Conservation (phyloP, 1,140 invertebrate species). For the Zaprionus lachaisei region DNA sequence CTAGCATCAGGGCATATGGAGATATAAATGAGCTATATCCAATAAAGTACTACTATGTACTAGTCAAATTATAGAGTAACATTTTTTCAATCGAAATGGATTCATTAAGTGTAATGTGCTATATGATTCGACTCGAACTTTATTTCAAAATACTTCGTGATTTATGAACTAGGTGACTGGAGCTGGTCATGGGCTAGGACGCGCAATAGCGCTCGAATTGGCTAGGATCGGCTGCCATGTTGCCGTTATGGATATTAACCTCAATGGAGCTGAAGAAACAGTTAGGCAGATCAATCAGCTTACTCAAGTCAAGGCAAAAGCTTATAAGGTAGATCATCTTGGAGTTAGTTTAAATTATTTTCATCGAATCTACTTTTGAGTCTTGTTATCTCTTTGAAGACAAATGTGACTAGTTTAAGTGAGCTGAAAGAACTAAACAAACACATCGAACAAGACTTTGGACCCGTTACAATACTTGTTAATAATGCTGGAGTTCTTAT, state of each 20-base stretch:
- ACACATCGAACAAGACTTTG: slow-evolving; percentile 52
- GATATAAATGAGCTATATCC: no score
- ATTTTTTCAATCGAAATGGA: no score
- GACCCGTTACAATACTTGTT: slow-evolving; percentile 64
- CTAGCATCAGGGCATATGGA: no score
- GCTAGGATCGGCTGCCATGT: slow-evolving; percentile 59
- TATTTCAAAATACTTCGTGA: not conserved
- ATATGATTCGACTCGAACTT: not conserved
- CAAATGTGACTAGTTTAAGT: slow-evolving; percentile 41
- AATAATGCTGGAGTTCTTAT: slow-evolving; percentile 72
- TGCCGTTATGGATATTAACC: slow-evolving; percentile 57
- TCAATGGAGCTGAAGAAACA: slow-evolving; percentile 54
- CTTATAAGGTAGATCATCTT: slow-evolving; percentile 48
- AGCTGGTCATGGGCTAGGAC: slow-evolving; percentile 59
- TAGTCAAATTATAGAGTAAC: no score
- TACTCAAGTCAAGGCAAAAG: slow-evolving; percentile 43
- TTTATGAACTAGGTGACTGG: slow-evolving; percentile 52
- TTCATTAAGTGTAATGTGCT: not conserved
- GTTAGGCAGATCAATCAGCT: slow-evolving; percentile 44
- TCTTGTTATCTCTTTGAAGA: slow-evolving; percentile 14
- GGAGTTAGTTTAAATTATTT: not conserved
- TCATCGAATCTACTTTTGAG: no score
- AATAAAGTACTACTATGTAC: no score
- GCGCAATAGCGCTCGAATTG: slow-evolving; percentile 51
- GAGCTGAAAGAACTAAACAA: slow-evolving; percentile 37